These are phyloP conservation scores for Heliothis virescens DNA, from an alignment of 1,140 invertebrate genomes.

Conservation along the genomic window DNA sequence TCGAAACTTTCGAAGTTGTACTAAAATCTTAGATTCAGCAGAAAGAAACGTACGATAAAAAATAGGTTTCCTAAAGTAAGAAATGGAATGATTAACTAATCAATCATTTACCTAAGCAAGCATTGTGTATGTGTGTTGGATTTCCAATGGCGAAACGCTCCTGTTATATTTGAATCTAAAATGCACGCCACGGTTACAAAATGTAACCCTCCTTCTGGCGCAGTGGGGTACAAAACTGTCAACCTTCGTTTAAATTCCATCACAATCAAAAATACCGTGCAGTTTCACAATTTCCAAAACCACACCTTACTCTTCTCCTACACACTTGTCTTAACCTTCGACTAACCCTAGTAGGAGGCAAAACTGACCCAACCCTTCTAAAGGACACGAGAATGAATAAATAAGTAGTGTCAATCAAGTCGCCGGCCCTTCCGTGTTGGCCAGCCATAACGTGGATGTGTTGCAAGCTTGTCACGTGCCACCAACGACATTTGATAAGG, in stretches of 20 bases:
- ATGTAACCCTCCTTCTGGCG: background rate
- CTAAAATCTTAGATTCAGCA: too few species aligned
- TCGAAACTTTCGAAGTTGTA: slow-evolving; percentile 33
- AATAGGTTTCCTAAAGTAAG: too few species aligned
- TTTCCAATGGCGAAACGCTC: too few species aligned
- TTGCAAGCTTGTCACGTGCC: slow-evolving; percentile 39
- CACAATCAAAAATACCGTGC: background rate
- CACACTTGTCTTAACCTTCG: background rate
- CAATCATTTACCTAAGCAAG: too few species aligned
- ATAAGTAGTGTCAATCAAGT: slow-evolving; percentile 73
- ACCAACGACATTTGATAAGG: slow-evolving; percentile 48
- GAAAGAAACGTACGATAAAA: too few species aligned
- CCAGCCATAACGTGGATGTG: slow-evolving; percentile 53
- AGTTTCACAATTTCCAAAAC: too few species aligned
- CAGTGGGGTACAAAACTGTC: background rate
- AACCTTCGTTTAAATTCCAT: background rate
- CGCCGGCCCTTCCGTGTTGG: slow-evolving; percentile 48
- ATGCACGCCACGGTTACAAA: background rate
- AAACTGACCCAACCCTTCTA: slow-evolving; percentile 60
- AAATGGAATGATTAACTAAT: too few species aligned
- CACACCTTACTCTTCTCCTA: too few species aligned
- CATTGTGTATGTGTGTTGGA: too few species aligned
- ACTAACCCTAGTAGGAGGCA: slow-evolving; percentile 42
- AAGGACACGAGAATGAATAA: slow-evolving; percentile 72
- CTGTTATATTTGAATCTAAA: background rate